These are phyloP conservation scores for Pyrrhura leucotis DNA, from an alignment of 2,797 vertebrate species.

Conservation along the genomic window DNA sequence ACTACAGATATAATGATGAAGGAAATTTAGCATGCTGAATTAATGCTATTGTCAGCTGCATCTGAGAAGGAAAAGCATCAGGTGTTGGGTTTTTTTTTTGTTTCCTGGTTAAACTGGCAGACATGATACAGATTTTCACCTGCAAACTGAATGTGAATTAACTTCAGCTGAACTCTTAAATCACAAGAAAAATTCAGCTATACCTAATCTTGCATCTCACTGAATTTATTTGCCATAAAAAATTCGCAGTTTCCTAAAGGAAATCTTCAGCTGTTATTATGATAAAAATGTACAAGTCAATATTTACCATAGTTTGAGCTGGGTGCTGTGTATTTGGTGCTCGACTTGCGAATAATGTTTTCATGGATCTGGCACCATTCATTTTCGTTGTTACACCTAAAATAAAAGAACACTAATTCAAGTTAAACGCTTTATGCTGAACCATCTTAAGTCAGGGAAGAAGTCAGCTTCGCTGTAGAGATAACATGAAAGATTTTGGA, in stretches of 20 bases:
- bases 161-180: background rate
- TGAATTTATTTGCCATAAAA: background rate
- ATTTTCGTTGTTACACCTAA: constrained; percentile 98
- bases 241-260: background rate
- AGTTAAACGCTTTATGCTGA: background rate
- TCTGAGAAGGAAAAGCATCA: background rate
- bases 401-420: constrained; percentile 62
- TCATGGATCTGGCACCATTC: constrained; percentile 99
- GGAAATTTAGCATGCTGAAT: background rate
- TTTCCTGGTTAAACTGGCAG: background rate
- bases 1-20: background rate
- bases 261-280: background rate
- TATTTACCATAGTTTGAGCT: constrained; percentile 97
- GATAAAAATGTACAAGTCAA: background rate
- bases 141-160: background rate
- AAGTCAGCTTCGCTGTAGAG: background rate
- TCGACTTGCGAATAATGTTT: constrained; percentile 98
- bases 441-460: background rate
- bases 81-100: background rate
- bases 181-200: background rate
- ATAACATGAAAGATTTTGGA: background rate
- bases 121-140: background rate
- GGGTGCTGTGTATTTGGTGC: constrained; percentile 97
- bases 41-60: background rate
- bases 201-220: background rate